Conservation (phyloP, 2,797 vertebrate species). For the Chanos chanos region DNA sequence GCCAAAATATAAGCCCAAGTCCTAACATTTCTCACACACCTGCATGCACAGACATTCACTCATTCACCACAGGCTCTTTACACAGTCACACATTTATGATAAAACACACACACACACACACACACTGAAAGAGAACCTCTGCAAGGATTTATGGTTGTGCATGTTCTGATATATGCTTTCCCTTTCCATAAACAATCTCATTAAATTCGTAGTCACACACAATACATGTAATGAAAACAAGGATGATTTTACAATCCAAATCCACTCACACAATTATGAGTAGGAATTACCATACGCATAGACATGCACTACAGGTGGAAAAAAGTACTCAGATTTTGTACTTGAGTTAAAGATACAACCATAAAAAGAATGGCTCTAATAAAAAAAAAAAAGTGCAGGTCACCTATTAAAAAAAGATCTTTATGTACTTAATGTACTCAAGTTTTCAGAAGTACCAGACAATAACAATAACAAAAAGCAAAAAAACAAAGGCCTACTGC, state of each 20-base stretch:
- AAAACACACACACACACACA: no score
- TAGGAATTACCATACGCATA: neutral
- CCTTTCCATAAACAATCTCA: neutral
- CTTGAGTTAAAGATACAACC: no score
- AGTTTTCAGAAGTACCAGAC: no score
- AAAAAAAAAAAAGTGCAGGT: constrained; percentile 41
- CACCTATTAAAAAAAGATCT: no score
- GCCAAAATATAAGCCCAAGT: constrained; percentile 26
- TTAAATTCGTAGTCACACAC: no score
- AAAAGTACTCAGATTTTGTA: constrained; percentile 50
- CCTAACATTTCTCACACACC: neutral
- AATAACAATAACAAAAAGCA: no score
- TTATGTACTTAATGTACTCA: no score
- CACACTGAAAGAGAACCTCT: no score
- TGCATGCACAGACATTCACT: constrained; percentile 8
- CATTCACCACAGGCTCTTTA: constrained; percentile 8
- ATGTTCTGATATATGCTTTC: neutral
- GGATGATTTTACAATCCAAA: neutral
- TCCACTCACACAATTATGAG: neutral
- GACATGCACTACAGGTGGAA: constrained; percentile 27
- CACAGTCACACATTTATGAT: neutral
- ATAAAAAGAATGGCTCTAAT: constrained; percentile 35
- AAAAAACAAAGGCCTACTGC: no score
- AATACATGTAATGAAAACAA: no score
- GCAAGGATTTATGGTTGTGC: no score